phyloP scores from a whole-genome alignment of 2,797 vertebrate genomes.

The Mastacembelus armatus region DNA sequence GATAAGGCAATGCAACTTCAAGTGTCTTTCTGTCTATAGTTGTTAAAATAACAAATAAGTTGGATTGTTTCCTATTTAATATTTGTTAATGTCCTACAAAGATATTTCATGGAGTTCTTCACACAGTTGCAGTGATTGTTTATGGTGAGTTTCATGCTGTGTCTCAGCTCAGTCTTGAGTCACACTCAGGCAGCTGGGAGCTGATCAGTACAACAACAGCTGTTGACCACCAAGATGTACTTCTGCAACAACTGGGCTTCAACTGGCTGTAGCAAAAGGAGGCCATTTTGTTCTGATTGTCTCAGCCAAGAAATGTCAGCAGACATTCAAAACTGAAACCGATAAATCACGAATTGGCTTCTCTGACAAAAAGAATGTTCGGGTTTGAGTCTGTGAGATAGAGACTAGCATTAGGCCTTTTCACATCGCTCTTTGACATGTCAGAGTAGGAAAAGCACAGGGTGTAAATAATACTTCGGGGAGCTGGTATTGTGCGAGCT shows the following conservation, averaged over 20 bases:
- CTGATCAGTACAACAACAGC: slow-evolving; percentile 4
- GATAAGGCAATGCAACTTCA: not conserved
- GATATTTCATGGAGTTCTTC: not conserved
- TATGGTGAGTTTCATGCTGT: too few relatives aligned
- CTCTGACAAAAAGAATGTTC: not conserved
- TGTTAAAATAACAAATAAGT: too few relatives aligned
- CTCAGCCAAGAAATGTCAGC: not conserved
- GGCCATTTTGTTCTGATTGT: not conserved
- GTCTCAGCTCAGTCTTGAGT: slow-evolving; percentile 1
- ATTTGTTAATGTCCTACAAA: not conserved
- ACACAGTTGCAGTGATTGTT: not conserved
- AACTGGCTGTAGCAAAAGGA: not conserved
- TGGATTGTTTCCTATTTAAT: too few relatives aligned
- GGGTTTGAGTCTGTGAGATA: not conserved
- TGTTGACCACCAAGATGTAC: slow-evolving; percentile 14
- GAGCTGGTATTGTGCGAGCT: too few relatives aligned
- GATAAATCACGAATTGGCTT: not conserved
- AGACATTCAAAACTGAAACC: slow-evolving; percentile 1
- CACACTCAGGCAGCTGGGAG: slow-evolving; percentile 11
- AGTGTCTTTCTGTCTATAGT: not conserved
- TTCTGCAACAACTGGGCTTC: too few relatives aligned
- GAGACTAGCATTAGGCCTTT: too few relatives aligned
- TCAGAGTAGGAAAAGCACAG: too few relatives aligned
- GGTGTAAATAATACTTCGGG: too few relatives aligned
- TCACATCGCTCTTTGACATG: too few relatives aligned